A percentile compares a stretch with the other conserved stretches of the same genome.
These are phyloP conservation scores for Papilio demoleus DNA, from an alignment of 2,888 invertebrate species.

Conservation along the genomic window DNA sequence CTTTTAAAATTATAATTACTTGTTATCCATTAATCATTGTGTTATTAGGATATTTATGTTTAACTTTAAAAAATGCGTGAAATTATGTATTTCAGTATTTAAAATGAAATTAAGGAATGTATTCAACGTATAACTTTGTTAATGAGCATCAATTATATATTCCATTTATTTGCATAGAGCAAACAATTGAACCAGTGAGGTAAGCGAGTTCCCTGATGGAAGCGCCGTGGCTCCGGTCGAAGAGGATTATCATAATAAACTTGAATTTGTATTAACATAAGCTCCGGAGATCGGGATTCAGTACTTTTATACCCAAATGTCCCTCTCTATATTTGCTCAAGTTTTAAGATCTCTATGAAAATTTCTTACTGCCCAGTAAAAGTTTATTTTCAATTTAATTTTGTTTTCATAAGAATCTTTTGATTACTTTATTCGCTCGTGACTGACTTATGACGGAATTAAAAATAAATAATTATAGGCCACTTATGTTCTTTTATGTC, in stretches of 20 bases:
- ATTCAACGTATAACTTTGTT: not conserved
- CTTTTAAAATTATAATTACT: no score
- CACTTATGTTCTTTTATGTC: no score
- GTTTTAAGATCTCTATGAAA: constrained; percentile 8
- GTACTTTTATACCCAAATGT: constrained; percentile 11
- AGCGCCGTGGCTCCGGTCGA: constrained; percentile 7
- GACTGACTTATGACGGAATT: no score
- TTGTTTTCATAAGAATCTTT: no score
- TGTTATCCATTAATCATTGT: no score
- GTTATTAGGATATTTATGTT: no score
- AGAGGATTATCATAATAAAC: constrained; percentile 32
- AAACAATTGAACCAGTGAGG: constrained; percentile 16
- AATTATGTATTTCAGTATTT: no score
- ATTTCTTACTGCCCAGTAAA: not conserved
- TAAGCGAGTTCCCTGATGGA: constrained; percentile 19
- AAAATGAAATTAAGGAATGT: not conserved
- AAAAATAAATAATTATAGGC: no score
- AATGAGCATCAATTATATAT: not conserved
- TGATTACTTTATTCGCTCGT: no score
- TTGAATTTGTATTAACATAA: constrained; percentile 30
- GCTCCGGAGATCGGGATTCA: constrained; percentile 23
- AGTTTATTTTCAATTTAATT: not conserved
- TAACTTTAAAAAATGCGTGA: no score
- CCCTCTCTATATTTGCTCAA: not conserved
- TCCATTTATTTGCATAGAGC: constrained; percentile 18